A percentile compares a stretch with the other conserved stretches of the same genome.
These are phyloP conservation scores for Ophioninae sp. DNA, from an alignment of 2,888 invertebrate species.

Conservation along the genomic window DNA sequence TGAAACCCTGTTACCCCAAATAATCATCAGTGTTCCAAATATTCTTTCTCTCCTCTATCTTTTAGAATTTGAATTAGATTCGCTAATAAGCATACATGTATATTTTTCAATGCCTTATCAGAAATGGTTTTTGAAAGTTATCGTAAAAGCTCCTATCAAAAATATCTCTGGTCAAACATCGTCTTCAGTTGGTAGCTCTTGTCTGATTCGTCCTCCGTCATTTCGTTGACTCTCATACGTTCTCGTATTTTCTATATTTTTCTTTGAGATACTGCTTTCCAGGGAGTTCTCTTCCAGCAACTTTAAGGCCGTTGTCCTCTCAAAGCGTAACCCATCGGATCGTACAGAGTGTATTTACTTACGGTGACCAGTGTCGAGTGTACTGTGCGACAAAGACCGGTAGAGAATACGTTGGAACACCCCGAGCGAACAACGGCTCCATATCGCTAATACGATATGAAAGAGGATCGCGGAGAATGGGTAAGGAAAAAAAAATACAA, in stretches of 20 bases:
- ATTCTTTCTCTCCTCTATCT: no score
- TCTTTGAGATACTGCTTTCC: slow-evolving; percentile 4
- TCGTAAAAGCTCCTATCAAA: slow-evolving; percentile 32
- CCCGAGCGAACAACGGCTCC: not conserved
- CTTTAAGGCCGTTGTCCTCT: slow-evolving; percentile 36
- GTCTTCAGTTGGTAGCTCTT: slow-evolving; percentile 70
- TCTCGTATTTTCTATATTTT: slow-evolving; percentile 16
- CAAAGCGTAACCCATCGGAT: slow-evolving; percentile 14
- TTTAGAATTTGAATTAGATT: no score
- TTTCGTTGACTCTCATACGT: slow-evolving; percentile 14
- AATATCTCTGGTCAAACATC: slow-evolving; percentile 26
- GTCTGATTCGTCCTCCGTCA: slow-evolving; percentile 18
- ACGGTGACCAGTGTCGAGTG: slow-evolving; percentile 33
- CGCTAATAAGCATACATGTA: no score
- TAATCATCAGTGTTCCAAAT: no score
- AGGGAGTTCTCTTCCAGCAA: slow-evolving; percentile 31
- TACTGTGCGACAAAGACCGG: slow-evolving; percentile 8
- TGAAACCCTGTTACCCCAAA: no score
- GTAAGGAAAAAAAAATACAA: slow-evolving; percentile 5
- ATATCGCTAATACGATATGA: slow-evolving; percentile 28
- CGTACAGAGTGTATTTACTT: slow-evolving; percentile 15
- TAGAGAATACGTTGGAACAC: not conserved
- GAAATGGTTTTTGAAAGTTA: no score
- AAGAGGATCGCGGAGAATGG: slow-evolving; percentile 25
- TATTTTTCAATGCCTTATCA: no score